Base-by-base conservation (phyloP, 2,888 invertebrate species). In the Amaurobius ferox region DNA sequence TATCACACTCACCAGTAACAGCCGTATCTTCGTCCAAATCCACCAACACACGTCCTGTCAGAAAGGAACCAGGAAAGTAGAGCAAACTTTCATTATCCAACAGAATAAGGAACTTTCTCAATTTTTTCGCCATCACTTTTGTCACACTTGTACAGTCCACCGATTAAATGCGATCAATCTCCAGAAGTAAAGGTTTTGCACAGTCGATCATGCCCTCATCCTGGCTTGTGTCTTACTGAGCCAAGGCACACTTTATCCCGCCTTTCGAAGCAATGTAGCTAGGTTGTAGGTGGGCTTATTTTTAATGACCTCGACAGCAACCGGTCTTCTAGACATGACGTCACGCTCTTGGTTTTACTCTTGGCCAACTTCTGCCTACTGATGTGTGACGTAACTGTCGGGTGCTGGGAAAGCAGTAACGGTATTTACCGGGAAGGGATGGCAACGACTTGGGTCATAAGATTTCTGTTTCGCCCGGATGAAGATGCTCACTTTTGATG, bases 1-100 rank as follows among this genome's bases (percentile, higher is more conserved):
- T n/a, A n/a, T n/a, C n/a, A n/a, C n/a, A 91, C 94, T 94, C 92
- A 95, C 95, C 95, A 90, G 95, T 92, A n/a, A 96, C 96, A 88
- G 96, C 95, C 89, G 97, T 97, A 92, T 97, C 97, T 92, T 97
- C 97, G 91, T 97, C 97, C 88, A 97, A 92, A 91, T 98, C 97
- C 91, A 98, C 95, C 77, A 98, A 94, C 80, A 98, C 97, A 91
- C 97, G 94, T 55, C 97, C 97, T 77, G 96, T 96, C 89, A 97
- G 93, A 92, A 97, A 97, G 92, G 97, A 97, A 6, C 97, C 97
- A 87, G 97, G 97, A 91, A 97, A 97, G 92, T 97, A 98, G 86
- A 98, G 92, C 88, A 98, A 92, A 90, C 96, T 97, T 67, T 97
- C 96, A 91, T 97, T 97, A 92, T 98, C 97, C 92, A 98, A 97